These are phyloP conservation scores for Diabrotica balteata DNA, from an alignment of 2,888 invertebrate genomes.

Conservation along the genomic window DNA sequence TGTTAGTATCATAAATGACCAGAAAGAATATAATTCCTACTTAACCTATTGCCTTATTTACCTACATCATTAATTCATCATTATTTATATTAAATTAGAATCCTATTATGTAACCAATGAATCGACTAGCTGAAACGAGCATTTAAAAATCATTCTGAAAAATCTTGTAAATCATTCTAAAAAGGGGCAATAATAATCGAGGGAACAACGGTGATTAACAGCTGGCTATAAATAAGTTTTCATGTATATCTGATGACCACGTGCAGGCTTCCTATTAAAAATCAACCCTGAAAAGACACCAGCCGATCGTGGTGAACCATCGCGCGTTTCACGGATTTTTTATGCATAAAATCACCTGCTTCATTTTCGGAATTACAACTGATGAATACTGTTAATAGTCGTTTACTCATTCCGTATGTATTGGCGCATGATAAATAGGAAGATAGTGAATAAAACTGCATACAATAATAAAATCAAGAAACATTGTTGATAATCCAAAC, in stretches of 20 bases:
- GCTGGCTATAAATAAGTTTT: constrained; percentile 32
- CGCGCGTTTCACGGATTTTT: background rate
- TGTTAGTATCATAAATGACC: too few relatives aligned
- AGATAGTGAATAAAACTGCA: too few relatives aligned
- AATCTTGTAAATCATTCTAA: constrained; percentile 23
- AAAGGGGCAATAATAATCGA: constrained; percentile 19
- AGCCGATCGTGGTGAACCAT: background rate
- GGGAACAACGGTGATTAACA: constrained; percentile 31
- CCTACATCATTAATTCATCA: too few relatives aligned
- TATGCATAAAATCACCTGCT: constrained; percentile 1
- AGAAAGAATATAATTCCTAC: too few relatives aligned
- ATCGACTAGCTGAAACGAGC: background rate
- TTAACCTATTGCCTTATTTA: too few relatives aligned
- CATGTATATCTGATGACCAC: constrained; percentile 25
- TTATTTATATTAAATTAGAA: constrained; percentile 4
- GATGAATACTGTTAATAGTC: too few relatives aligned
- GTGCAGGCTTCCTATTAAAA: constrained; percentile 27
- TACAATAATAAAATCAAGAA: too few relatives aligned
- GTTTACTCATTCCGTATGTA: too few relatives aligned
- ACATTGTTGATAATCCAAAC: too few relatives aligned
- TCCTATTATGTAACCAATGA: background rate
- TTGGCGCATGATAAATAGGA: too few relatives aligned
- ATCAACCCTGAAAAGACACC: constrained; percentile 22
- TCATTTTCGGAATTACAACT: background rate
- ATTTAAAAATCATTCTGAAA: constrained; percentile 9